Evolutionary conservation across 2,797 vertebrate genomes (phyloP).

Genomic region (Enteromius fasciolatus): DNA sequence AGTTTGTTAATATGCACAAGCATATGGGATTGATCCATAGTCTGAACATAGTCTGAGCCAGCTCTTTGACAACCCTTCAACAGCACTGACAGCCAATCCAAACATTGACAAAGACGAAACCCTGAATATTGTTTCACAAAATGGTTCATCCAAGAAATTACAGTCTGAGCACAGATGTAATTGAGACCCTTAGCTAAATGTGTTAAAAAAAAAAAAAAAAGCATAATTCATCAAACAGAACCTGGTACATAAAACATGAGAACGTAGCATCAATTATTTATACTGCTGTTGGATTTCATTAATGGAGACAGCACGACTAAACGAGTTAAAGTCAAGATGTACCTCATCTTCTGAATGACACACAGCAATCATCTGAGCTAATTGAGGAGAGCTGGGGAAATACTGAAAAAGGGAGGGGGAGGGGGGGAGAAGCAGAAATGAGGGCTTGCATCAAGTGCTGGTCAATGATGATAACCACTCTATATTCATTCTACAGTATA

Average conservation of each 20-base stretch:
- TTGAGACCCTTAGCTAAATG: slow-evolving; percentile 55
- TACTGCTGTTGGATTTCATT: slow-evolving; percentile 51
- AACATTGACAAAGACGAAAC: slow-evolving; percentile 26
- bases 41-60: background rate
- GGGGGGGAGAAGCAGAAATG: background rate
- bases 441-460: slow-evolving; percentile 28
- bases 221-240: slow-evolving; percentile 57
- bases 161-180: slow-evolving; percentile 42
- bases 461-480: slow-evolving; percentile 15
- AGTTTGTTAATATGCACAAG: background rate
- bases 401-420: background rate
- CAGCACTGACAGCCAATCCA: slow-evolving; percentile 16
- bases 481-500: slow-evolving; percentile 7
- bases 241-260: slow-evolving; percentile 61
- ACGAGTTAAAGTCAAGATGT: slow-evolving; percentile 43
- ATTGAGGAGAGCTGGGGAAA: slow-evolving; percentile 1
- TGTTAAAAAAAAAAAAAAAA: slow-evolving; percentile 35
- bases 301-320: slow-evolving; percentile 37
- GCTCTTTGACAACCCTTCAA: background rate
- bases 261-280: slow-evolving; percentile 52
- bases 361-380: slow-evolving; percentile 37
- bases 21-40: background rate
- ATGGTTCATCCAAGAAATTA: slow-evolving; percentile 48
- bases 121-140: slow-evolving; percentile 37
- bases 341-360: slow-evolving; percentile 41